phyloP scores from a whole-genome alignment of 2,113 vertebrate genomes.

The Sylvicapra grimmia region DNA sequence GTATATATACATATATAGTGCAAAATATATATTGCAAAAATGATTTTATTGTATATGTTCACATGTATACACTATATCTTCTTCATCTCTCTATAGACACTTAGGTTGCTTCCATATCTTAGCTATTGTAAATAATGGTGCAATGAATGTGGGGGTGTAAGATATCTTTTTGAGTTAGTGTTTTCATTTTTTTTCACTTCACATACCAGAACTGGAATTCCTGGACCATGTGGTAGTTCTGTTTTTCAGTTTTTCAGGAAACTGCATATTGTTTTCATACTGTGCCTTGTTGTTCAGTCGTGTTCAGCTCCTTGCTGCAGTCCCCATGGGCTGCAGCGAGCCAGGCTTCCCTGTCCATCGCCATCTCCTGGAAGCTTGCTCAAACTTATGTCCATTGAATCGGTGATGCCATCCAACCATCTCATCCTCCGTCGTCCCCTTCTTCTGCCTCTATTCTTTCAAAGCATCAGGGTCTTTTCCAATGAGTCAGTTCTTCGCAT shows the following conservation, averaged over 20 bases:
- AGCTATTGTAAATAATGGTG: neutral
- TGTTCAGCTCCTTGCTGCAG: neutral
- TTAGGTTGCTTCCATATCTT: neutral
- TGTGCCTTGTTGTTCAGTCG: neutral
- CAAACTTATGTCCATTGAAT: neutral
- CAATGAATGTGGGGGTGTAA: neutral
- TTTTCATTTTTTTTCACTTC: neutral
- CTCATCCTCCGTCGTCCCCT: neutral
- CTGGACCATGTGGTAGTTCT: neutral
- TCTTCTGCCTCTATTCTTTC: neutral
- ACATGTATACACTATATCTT: neutral
- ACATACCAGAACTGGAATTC: neutral
- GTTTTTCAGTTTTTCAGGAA: neutral
- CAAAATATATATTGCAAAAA: neutral
- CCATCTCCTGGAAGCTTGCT: neutral
- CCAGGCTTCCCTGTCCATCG: neutral
- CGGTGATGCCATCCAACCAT: neutral
- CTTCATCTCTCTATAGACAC: neutral
- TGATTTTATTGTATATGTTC: neutral
- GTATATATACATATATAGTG: neutral
- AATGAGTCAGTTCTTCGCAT: neutral
- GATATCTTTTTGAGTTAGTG: neutral
- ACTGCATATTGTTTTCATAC: neutral
- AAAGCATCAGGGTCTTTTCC: neutral
- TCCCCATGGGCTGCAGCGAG: neutral